Evolutionary conservation across 2,888 invertebrate genomes (phyloP), one percentile per base, ranked within the genome.

Genomic region (Rhagophthalmus giganteus): DNA sequence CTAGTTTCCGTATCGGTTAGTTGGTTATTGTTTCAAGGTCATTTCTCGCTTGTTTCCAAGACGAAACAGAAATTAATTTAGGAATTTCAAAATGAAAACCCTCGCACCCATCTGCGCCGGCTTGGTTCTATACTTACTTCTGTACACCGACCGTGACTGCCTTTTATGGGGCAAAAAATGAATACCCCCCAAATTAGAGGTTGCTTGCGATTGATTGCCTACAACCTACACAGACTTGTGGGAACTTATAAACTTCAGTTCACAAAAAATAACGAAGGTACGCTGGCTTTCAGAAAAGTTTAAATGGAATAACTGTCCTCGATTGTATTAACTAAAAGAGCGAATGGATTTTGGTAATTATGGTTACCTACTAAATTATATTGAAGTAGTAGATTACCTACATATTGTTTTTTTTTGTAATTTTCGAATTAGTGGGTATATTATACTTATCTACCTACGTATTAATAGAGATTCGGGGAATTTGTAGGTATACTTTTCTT

Each of bases 21-120:
- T 63, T 60, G 61, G 63, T 61, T 61, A 62, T 57, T 57, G 55
- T 60, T 57, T 58, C 61, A 63, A 63, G 63, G 63, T 40, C 60
- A 58, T 56, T 56, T 51, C 32, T 55, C 37, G 34, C 41, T 27
- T 25, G 24, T 27, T 24, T 28, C 51, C 49, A 30, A 33, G 11
- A 10, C 12, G 11, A 24, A 41, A 45, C 52, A 54, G 53, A 54
- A 54, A 39, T 31, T 35, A 48, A 44, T 47, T 44, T 54, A 32
- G 34, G 26, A 42, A 34, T 34, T 37, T 35, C 24, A 14, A 8
- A 30, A 24, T 25, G 16, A 32, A 11, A 4, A 7, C 12, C 9
- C 13, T 27, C 25, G 24, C 25, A 41, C 24, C 39, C 30, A 13
- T 34, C 35, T 28, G 41, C 33, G 41, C 35, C 39, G 30, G 34